These are phyloP conservation scores for Meda fulgida DNA, from an alignment of 2,797 vertebrate genomes.

Conservation along the genomic window DNA sequence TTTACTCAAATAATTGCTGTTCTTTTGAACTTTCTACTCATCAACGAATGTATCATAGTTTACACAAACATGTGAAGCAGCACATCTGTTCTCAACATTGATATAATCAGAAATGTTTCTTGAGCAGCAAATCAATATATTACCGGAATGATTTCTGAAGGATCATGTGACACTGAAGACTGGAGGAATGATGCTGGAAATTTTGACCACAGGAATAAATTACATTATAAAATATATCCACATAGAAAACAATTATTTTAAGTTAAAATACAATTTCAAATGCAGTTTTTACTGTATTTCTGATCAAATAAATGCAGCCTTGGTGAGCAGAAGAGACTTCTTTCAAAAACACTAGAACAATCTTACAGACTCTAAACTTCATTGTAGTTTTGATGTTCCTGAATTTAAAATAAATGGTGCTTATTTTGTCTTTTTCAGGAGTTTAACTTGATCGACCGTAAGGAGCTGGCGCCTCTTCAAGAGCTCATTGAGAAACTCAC, in stretches of 20 bases:
- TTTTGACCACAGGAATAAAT: not conserved
- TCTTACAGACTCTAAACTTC: not conserved
- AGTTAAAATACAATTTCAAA: too few relatives aligned
- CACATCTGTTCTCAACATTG: not conserved
- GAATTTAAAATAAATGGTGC: not conserved
- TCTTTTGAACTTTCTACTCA: not conserved
- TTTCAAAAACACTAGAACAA: not conserved
- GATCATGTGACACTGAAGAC: slow-evolving; percentile 6
- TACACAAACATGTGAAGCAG: not conserved
- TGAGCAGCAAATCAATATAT: not conserved
- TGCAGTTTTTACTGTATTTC: not conserved
- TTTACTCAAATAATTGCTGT: not conserved
- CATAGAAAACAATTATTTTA: not conserved
- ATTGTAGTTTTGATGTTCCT: not conserved
- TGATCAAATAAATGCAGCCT: not conserved
- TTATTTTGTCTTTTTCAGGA: slow-evolving; percentile 76
- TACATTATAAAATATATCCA: not conserved
- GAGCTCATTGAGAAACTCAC: slow-evolving; percentile 99
- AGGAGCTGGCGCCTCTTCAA: slow-evolving; percentile 95
- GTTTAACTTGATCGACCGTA: slow-evolving; percentile 98
- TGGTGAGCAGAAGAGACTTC: not conserved
- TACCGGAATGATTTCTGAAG: not conserved
- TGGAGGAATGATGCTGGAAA: not conserved
- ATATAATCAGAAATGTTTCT: not conserved
- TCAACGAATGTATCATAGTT: not conserved